Evolutionary conservation across 2,113 vertebrate species (phyloP).

Genomic region (Crotalus tigris): DNA sequence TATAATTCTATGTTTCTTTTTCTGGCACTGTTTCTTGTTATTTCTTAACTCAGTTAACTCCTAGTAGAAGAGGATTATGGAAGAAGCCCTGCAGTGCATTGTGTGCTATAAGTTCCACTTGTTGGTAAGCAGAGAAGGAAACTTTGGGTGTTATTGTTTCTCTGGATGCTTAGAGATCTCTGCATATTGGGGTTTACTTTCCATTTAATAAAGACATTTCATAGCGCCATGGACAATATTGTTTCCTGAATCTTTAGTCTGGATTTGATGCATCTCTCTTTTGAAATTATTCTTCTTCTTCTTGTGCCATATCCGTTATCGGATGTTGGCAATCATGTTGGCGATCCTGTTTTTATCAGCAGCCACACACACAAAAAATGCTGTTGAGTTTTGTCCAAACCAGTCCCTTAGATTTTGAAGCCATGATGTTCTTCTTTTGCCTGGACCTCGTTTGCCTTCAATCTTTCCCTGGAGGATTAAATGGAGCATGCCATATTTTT

Average conservation of each 20-base stretch:
- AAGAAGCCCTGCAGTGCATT: not conserved
- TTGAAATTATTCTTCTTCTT: not conserved
- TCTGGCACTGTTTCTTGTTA: not conserved
- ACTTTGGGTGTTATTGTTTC: not conserved
- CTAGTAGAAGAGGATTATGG: too few species aligned
- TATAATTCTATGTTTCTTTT: not conserved
- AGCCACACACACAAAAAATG: too few species aligned
- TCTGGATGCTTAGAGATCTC: not conserved
- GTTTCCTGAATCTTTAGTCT: not conserved
- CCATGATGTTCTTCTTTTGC: too few species aligned
- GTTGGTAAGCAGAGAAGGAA: not conserved
- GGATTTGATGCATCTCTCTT: not conserved
- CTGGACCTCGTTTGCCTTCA: too few species aligned
- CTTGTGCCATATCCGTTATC: too few species aligned
- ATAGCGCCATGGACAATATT: not conserved
- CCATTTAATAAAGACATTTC: constrained; percentile 3
- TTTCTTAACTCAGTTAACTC: not conserved
- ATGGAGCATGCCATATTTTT: too few species aligned
- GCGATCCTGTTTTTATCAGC: too few species aligned
- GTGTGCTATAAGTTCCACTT: not conserved
- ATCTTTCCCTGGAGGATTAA: too few species aligned
- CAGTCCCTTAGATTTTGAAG: too few species aligned
- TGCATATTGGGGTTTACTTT: not conserved
- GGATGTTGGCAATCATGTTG: too few species aligned
- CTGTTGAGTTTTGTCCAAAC: too few species aligned